A percentile compares a stretch with the other conserved stretches of the same genome.
Conservation (phyloP, 2,888 invertebrate species). For the Epirrhoe tristata region DNA sequence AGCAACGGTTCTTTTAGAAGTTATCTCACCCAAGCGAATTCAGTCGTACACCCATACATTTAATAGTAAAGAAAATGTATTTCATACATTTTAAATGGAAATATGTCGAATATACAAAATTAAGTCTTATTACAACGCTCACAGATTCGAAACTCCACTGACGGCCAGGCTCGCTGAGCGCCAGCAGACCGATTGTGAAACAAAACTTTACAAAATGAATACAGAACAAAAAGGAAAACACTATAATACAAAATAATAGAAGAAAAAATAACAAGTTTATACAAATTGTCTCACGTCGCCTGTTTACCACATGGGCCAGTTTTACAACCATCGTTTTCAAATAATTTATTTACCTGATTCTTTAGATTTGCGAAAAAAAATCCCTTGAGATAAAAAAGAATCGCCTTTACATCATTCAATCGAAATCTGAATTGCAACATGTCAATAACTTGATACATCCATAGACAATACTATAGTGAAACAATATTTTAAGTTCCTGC, state of each 20-base stretch:
- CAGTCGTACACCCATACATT: constrained; percentile 57
- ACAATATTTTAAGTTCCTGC: constrained; percentile 9
- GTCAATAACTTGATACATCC: constrained; percentile 43
- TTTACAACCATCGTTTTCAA: constrained; percentile 37
- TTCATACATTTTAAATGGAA: constrained; percentile 61
- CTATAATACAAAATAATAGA: constrained; percentile 72
- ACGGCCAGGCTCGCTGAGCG: constrained; percentile 37
- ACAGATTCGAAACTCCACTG: constrained; percentile 41
- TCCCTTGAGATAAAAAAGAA: constrained; percentile 9
- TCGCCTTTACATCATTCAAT: constrained; percentile 27
- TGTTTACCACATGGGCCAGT: constrained; percentile 51
- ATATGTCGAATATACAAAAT: constrained; percentile 62
- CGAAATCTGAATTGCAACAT: constrained; percentile 22
- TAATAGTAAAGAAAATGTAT: constrained; percentile 54
- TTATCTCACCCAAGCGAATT: constrained; percentile 52
- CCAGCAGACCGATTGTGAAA: constrained; percentile 62
- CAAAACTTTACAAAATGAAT: constrained; percentile 71
- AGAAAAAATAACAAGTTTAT: constrained; percentile 61
- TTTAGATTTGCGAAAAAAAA: constrained; percentile 23
- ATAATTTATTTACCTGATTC: constrained; percentile 28
- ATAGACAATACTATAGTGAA: constrained; percentile 19
- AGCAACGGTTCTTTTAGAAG: constrained; percentile 45
- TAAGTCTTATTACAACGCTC: constrained; percentile 55
- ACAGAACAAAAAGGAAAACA: constrained; percentile 64
- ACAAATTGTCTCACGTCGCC: constrained; percentile 59